Evolutionary conservation across 1,140 invertebrate genomes (phyloP), one percentile per base, ranked within the genome.

Genomic region (Nebria ingens): DNA sequence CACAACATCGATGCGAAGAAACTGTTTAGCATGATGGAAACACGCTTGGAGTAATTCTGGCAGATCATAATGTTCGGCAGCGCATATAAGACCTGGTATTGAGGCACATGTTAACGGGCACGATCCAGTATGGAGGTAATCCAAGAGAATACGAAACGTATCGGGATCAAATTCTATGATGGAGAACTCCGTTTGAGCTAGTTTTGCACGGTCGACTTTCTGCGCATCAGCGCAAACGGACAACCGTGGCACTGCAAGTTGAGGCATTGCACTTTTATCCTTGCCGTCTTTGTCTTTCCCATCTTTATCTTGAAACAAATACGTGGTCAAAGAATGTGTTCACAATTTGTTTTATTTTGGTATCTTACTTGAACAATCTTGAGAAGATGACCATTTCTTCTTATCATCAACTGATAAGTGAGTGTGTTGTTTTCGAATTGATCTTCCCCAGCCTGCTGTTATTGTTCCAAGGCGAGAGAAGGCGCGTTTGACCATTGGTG

Each of bases 111-210:
- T 94, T 6, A 94, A 70, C 0, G 90, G 87, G 73, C 91, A 95
- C 19, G 89, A 91, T 34, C 92, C 92, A 1, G 90, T 93, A 68
- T 95, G 92, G 29, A 96, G 73, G 71, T 96, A 96, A 70, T 94
- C 91, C 64, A 96, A 71, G 2, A 95, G 74, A 58, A 92, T 86
- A 50, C 89, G 82, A 71, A 96, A 94, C 0, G 91, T 96, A 52
- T 95, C 91, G 1, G 89, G 85, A 75, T 95, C 92, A 71, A 96
- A 96, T 73, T 96, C 92, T 62, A 93, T 94, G 63, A 95, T 93
- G 54, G 87, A 88, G 72, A 96, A 96, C 86, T 96, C 92, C 58
- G 89, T 91, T 76, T 95, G 91, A 17, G 89, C 90, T 19, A 95
- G 71, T 73, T 94, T 93, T 21, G 87, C 81, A 42, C 89, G 77